Percentiles rank a stretch among this genome's conserved stretches.
phyloP scores from a whole-genome alignment of 2,888 invertebrate genomes.

The Leptogaster cylindrica region DNA sequence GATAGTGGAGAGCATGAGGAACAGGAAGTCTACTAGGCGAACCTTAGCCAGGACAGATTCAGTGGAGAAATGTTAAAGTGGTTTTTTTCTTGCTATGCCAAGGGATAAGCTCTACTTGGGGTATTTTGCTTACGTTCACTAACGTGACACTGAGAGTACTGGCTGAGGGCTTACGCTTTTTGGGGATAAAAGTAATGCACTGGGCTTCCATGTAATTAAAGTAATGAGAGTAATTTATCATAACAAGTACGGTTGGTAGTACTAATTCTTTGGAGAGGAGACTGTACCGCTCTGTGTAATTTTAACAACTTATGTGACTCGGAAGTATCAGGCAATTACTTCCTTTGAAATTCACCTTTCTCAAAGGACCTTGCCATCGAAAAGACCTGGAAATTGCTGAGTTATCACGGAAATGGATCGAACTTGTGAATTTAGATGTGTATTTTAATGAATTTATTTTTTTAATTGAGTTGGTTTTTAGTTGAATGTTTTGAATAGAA shows the following conservation, averaged over 20 bases:
- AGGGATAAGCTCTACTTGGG: constrained; percentile 32
- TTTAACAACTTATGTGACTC: no score
- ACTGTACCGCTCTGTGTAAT: background rate
- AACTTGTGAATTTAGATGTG: no score
- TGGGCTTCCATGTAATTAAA: constrained; percentile 11
- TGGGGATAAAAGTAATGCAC: background rate
- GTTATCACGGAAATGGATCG: no score
- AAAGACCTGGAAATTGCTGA: no score
- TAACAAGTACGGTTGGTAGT: background rate
- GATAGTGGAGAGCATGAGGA: no score
- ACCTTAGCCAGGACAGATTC: constrained; percentile 18
- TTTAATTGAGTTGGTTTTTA: no score
- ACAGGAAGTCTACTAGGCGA: no score
- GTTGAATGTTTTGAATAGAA: no score
- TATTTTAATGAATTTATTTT: no score
- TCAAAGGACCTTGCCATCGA: no score
- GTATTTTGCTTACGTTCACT: constrained; percentile 24
- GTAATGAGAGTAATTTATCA: constrained; percentile 29
- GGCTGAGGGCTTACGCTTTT: background rate
- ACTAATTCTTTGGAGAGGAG: background rate
- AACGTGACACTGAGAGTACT: background rate
- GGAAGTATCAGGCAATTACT: no score
- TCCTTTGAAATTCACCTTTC: no score
- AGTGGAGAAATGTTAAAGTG: constrained; percentile 29
- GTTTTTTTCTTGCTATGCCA: constrained; percentile 18